Evolutionary conservation across 2,113 vertebrate genomes (phyloP).

Genomic region (Kobus ellipsiprymnus): DNA sequence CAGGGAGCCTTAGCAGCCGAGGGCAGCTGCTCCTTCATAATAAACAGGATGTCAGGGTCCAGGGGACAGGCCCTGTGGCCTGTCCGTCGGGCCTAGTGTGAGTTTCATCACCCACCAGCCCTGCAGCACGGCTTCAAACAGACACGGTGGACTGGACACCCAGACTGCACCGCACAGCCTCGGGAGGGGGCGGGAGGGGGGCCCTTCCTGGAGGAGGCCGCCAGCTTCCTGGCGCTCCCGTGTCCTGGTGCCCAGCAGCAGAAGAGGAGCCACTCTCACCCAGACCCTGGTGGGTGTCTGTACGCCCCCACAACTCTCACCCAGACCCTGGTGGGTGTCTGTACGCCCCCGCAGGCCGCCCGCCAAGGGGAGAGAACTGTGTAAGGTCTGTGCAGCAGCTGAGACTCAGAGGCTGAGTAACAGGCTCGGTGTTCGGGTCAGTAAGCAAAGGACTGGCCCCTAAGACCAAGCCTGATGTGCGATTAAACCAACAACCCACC

Average conservation of each 20-base stretch:
- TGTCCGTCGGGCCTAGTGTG: background rate
- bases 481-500: background rate
- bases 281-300: background rate
- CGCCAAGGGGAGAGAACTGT: accelerated
- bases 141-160: background rate
- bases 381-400: background rate
- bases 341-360: background rate
- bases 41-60: accelerated
- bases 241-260: background rate
- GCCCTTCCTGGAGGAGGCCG: background rate
- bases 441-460: background rate
- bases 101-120: background rate
- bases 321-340: too few species aligned
- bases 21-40: background rate
- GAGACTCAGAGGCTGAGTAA: background rate
- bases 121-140: background rate
- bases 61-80: too few species aligned
- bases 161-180: accelerated
- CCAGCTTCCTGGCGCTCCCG: accelerated
- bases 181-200: accelerated
- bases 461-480: background rate
- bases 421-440: background rate
- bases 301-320: background rate
- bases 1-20: background rate
- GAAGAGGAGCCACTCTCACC: background rate